Evolutionary conservation across 2,888 invertebrate genomes (phyloP).

Genomic region (Stratiomys singularior): DNA sequence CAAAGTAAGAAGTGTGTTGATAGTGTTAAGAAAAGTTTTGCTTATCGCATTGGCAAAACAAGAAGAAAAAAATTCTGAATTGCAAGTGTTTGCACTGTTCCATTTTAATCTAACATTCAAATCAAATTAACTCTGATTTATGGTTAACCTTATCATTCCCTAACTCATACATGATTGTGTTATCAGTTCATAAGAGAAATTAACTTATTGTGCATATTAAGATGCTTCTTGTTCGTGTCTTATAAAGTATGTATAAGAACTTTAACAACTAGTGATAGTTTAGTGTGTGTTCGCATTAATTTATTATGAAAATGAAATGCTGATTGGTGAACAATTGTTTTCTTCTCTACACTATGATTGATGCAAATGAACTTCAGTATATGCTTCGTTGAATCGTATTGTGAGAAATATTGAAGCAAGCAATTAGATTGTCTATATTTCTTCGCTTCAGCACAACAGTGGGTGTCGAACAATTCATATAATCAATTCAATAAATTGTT

Average conservation of each 20-base stretch:
- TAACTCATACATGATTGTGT: background rate
- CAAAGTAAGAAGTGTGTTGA: constrained; percentile 14
- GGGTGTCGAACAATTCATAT: too few species aligned
- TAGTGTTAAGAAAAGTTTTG: background rate
- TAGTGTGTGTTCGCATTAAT: background rate
- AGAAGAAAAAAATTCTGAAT: background rate
- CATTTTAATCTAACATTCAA: background rate
- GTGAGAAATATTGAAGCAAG: too few species aligned
- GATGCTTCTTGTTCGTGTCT: background rate
- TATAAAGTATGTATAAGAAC: background rate
- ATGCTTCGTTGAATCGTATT: too few species aligned
- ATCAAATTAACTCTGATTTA: background rate
- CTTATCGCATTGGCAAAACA: background rate
- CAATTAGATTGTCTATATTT: too few species aligned
- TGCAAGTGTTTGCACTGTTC: background rate
- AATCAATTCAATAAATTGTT: too few species aligned
- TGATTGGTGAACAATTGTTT: too few species aligned
- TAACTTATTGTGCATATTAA: background rate
- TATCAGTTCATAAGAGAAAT: background rate
- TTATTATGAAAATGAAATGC: too few species aligned
- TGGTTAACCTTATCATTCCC: background rate
- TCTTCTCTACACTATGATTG: too few species aligned
- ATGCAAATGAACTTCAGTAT: too few species aligned
- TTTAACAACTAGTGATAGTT: background rate
- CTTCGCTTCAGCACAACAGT: too few species aligned